A percentile compares a stretch with the other conserved stretches of the same genome.
phyloP scores from a whole-genome alignment of 2,888 invertebrate genomes.

The Oasisia sp. region DNA sequence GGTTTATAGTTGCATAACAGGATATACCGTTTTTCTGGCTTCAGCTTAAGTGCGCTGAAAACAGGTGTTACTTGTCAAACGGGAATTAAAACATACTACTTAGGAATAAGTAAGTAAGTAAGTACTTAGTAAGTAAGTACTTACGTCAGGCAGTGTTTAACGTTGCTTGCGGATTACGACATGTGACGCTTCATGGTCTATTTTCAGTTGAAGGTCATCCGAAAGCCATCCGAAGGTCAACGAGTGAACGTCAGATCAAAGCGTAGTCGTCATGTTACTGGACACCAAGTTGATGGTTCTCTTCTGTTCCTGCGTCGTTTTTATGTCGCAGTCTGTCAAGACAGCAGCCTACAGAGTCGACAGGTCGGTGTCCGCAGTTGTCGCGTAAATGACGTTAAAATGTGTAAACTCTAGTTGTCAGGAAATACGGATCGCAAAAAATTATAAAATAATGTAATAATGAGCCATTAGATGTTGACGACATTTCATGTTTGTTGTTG shows the following conservation, averaged over 20 bases:
- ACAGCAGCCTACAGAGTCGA: not conserved
- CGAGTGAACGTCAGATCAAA: not conserved
- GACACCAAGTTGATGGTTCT: not conserved
- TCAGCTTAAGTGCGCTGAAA: not conserved
- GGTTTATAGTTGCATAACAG: not conserved
- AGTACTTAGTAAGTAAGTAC: not conserved
- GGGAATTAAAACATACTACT: not conserved
- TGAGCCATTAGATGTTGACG: too few relatives aligned
- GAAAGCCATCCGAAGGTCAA: not conserved
- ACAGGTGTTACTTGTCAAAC: not conserved
- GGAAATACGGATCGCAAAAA: too few relatives aligned
- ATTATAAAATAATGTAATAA: too few relatives aligned
- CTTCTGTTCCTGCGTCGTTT: slow-evolving; percentile 4
- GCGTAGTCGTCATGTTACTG: not conserved
- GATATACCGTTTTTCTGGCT: not conserved
- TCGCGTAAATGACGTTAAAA: too few relatives aligned
- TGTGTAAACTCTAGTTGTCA: too few relatives aligned
- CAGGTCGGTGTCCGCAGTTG: not conserved
- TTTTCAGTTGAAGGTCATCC: not conserved
- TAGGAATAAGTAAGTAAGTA: too few relatives aligned
- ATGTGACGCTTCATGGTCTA: not conserved
- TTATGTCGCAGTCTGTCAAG: not conserved
- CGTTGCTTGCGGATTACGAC: not conserved
- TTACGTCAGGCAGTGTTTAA: not conserved
- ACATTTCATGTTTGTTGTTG: too few relatives aligned